Percentiles rank a stretch among this genome's conserved stretches.
phyloP scores from a whole-genome alignment of 1,140 invertebrate genomes.

The Drosophila kohkoa region DNA sequence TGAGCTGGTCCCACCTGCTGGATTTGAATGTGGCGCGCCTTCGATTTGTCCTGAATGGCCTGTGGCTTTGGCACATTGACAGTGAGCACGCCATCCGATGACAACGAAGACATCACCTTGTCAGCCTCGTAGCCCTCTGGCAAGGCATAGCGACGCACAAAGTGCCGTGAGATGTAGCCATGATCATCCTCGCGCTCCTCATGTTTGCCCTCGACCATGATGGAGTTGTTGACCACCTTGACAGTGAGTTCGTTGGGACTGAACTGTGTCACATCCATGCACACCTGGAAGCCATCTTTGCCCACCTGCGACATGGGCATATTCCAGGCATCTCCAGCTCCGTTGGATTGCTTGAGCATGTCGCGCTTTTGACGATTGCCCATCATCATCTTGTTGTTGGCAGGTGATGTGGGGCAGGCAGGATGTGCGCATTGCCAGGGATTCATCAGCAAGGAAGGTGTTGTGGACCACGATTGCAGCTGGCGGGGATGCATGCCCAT shows the following conservation, averaged over 20 bases:
- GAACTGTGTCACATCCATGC: conserved; percentile 89
- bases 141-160: conserved; percentile 88
- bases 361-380: conserved; percentile 43
- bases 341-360: conserved; percentile 13
- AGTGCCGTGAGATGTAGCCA: conserved; percentile 87
- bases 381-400: conserved; percentile 42
- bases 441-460: conserved; percentile 32
- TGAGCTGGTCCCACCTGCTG: conserved; percentile 84
- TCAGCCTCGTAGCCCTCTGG: conserved; percentile 89
- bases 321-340: conserved; percentile 1
- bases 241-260: conserved; percentile 91
- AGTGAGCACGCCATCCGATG: conserved; percentile 90
- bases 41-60: conserved; percentile 72
- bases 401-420: conserved; percentile 58
- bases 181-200: conserved; percentile 89
- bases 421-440: conserved; percentile 63
- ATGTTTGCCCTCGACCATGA: conserved; percentile 89
- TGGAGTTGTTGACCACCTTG: conserved; percentile 89
- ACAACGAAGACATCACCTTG: conserved; percentile 88
- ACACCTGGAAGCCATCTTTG: conserved; percentile 86
- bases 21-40: conserved; percentile 84
- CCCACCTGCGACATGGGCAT: conserved; percentile 51
- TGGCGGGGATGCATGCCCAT: conserved; percentile 56
- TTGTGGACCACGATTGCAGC: conserved; percentile 29
- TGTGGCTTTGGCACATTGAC: conserved; percentile 87